Conservation (phyloP, 1,140 invertebrate species). For the Drosophila ogumai region DNA sequence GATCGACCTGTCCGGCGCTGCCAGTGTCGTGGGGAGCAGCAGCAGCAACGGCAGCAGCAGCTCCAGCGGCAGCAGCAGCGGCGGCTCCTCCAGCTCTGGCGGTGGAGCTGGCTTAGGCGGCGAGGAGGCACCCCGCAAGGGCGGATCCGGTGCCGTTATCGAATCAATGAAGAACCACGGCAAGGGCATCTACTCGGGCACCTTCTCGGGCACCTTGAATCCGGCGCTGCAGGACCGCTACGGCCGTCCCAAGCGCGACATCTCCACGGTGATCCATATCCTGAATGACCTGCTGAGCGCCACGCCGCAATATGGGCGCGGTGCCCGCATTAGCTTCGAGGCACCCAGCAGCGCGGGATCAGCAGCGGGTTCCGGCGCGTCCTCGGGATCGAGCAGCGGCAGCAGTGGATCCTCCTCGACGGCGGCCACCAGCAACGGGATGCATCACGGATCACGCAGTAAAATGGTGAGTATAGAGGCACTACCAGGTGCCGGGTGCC, state of each 20-base stretch:
- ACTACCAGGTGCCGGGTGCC: not conserved
- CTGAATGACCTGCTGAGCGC: slow-evolving; percentile 96
- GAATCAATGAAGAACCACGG: slow-evolving; percentile 97
- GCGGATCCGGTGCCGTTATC: slow-evolving; percentile 93
- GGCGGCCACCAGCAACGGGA: slow-evolving; percentile 19
- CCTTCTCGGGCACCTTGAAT: slow-evolving; percentile 94
- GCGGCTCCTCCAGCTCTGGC: slow-evolving; percentile 1
- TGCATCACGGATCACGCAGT: slow-evolving; percentile 54
- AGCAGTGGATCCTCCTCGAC: slow-evolving; percentile 65
- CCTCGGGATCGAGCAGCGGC: slow-evolving; percentile 27
- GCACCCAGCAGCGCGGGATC: slow-evolving; percentile 61
- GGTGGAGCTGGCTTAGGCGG: slow-evolving; percentile 9
- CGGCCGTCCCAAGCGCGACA: slow-evolving; percentile 95
- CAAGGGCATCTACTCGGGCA: slow-evolving; percentile 94
- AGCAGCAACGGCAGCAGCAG: slow-evolving; percentile 86
- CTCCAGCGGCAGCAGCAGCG: slow-evolving; percentile 6
- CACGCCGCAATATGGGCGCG: slow-evolving; percentile 88
- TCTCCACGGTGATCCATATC: slow-evolving; percentile 97
- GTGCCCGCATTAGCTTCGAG: slow-evolving; percentile 85
- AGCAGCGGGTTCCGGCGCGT: slow-evolving; percentile 6
- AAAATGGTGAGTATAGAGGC: slow-evolving; percentile 48
- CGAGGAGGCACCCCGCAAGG: slow-evolving; percentile 85
- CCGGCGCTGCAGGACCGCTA: slow-evolving; percentile 96
- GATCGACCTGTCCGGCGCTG: slow-evolving; percentile 85
- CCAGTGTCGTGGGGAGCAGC: slow-evolving; percentile 62